A percentile compares a stretch with the other conserved stretches of the same genome.
These are phyloP conservation scores for Drosophila truncata DNA, from an alignment of 1,140 invertebrate genomes.

Conservation along the genomic window DNA sequence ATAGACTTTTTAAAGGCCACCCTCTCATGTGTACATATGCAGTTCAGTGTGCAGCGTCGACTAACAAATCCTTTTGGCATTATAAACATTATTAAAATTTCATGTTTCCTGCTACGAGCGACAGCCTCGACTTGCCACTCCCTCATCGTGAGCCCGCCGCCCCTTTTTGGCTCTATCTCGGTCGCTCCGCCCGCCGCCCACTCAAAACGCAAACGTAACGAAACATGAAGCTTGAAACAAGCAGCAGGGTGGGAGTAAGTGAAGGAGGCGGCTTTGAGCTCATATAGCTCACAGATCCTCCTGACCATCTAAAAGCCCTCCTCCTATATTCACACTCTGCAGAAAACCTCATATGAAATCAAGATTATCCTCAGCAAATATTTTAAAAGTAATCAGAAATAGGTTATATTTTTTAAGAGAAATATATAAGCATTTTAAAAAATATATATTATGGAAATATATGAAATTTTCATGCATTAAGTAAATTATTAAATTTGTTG, in stretches of 20 bases:
- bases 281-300: slow-evolving; percentile 35
- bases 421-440: not conserved
- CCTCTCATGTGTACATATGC: slow-evolving; percentile 47
- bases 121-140: slow-evolving; percentile 42
- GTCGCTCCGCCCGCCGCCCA: slow-evolving; percentile 38
- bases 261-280: slow-evolving; percentile 30
- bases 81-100: slow-evolving; percentile 85
- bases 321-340: not conserved
- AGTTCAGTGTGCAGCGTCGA: slow-evolving; percentile 71
- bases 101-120: slow-evolving; percentile 80
- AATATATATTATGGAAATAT: not conserved
- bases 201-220: slow-evolving; percentile 78
- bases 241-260: slow-evolving; percentile 1
- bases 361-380: not conserved
- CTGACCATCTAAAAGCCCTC: slow-evolving; percentile 26
- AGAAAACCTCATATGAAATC: not conserved
- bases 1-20: not conserved
- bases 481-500: rapidly evolving
- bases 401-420: too few relatives aligned
- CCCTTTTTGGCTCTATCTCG: not conserved
- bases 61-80: slow-evolving; percentile 84
- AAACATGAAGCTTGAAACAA: slow-evolving; percentile 75
- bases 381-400: too few relatives aligned
- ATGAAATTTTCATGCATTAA: not conserved
- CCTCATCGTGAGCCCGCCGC: slow-evolving; percentile 1